Percentiles rank a stretch among this genome's conserved stretches.
Conservation (phyloP, 2,113 vertebrate species). For the Dromas ardeola region DNA sequence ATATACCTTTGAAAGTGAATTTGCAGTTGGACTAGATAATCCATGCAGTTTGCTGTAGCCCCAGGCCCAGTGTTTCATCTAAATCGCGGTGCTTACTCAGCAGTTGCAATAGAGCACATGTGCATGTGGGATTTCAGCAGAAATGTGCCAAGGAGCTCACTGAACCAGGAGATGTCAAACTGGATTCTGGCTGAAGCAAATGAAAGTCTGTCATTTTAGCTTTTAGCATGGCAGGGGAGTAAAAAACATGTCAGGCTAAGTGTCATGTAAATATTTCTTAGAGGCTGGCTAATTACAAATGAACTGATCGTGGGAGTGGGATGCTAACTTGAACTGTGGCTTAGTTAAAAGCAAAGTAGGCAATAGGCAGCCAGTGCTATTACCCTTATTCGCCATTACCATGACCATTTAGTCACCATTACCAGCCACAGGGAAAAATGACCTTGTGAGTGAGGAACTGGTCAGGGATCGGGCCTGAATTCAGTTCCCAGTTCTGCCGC, state of each 20-base stretch:
- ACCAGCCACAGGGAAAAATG: neutral
- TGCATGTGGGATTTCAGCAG: neutral
- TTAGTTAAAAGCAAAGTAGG: neutral
- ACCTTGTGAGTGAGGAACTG: neutral
- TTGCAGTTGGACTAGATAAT: constrained; percentile 2
- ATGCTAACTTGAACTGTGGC: neutral
- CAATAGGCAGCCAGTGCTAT: neutral
- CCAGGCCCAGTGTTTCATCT: neutral
- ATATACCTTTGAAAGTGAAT: constrained; percentile 24
- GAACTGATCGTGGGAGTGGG: neutral
- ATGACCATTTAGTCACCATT: neutral
- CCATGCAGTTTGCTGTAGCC: neutral
- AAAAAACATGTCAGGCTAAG: neutral
- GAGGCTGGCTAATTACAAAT: neutral
- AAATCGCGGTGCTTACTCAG: neutral
- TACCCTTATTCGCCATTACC: neutral
- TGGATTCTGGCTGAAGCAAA: neutral
- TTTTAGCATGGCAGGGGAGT: neutral
- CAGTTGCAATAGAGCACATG: neutral
- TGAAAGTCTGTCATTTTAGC: neutral
- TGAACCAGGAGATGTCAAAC: neutral
- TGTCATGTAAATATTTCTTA: neutral
- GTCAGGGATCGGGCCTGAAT: neutral
- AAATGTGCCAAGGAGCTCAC: neutral
- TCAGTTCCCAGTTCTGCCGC: neutral